These are phyloP conservation scores for Coenobita brevimanus DNA, from an alignment of 1,140 invertebrate species.

Conservation along the genomic window DNA sequence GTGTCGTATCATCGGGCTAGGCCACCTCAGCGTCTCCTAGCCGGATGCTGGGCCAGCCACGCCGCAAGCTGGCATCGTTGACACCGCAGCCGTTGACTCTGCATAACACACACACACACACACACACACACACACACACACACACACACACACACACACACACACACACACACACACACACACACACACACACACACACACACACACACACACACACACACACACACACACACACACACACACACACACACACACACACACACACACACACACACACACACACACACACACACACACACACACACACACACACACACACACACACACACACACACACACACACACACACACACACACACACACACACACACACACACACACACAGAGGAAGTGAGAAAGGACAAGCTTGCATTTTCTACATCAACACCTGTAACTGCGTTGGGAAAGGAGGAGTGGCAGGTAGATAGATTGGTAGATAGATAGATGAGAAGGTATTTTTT, in stretches of 20 bases:
- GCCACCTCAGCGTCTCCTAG: too few relatives aligned
- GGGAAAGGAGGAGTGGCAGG: too few relatives aligned
- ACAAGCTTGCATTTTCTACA: not conserved
- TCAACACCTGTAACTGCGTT: too few relatives aligned
- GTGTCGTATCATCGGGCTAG: too few relatives aligned
- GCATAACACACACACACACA: too few relatives aligned
- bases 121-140: slow-evolving; percentile 13
- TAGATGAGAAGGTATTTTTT: too few relatives aligned
- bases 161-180: slow-evolving; percentile 10
- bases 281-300: slow-evolving; percentile 10
- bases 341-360: not conserved
- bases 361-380: slow-evolving; percentile 1
- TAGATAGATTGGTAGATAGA: too few relatives aligned
- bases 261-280: slow-evolving; percentile 10
- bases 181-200: slow-evolving; percentile 12
- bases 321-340: slow-evolving; percentile 17
- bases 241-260: slow-evolving; percentile 6
- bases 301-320: slow-evolving; percentile 10
- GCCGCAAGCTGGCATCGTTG: too few relatives aligned
- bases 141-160: slow-evolving; percentile 2
- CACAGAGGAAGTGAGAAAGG: not conserved
- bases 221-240: slow-evolving; percentile 14
- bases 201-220: slow-evolving; percentile 2
- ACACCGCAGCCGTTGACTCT: too few relatives aligned
- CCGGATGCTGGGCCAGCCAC: too few relatives aligned